phyloP scores from a whole-genome alignment of 1,140 invertebrate genomes.

The Spodoptera litura region DNA sequence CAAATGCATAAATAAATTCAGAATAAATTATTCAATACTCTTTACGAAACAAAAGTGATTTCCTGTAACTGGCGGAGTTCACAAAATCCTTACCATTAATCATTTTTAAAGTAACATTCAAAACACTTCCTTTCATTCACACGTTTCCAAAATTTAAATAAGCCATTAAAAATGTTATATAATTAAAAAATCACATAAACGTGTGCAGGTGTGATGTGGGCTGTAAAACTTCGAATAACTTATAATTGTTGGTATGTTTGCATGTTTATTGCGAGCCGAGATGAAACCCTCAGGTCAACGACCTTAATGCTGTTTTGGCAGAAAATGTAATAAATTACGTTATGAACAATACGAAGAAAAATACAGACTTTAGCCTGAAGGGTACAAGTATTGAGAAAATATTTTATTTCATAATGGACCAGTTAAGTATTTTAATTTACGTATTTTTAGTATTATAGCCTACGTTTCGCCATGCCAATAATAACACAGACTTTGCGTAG shows the following conservation, averaged over 20 bases:
- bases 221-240: background rate
- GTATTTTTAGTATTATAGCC: too few species aligned
- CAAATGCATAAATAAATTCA: too few species aligned
- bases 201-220: constrained; percentile 15
- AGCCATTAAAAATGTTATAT: constrained; percentile 25
- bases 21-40: background rate
- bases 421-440: too few species aligned
- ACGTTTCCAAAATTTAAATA: constrained; percentile 13
- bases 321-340: background rate
- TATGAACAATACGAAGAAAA: background rate
- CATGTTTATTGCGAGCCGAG: background rate
- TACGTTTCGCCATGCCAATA: too few species aligned
- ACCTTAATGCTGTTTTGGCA: background rate
- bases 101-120: background rate
- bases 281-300: background rate
- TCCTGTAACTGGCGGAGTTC: too few species aligned
- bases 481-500: too few species aligned
- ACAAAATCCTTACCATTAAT: background rate
- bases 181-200: constrained; percentile 19
- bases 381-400: too few species aligned
- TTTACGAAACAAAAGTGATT: too few species aligned
- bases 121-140: background rate
- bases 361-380: background rate
- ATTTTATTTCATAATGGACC: too few species aligned
- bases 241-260: constrained; percentile 23